phyloP scores from a whole-genome alignment of 2,113 vertebrate genomes.

The Todiramphus chloris region DNA sequence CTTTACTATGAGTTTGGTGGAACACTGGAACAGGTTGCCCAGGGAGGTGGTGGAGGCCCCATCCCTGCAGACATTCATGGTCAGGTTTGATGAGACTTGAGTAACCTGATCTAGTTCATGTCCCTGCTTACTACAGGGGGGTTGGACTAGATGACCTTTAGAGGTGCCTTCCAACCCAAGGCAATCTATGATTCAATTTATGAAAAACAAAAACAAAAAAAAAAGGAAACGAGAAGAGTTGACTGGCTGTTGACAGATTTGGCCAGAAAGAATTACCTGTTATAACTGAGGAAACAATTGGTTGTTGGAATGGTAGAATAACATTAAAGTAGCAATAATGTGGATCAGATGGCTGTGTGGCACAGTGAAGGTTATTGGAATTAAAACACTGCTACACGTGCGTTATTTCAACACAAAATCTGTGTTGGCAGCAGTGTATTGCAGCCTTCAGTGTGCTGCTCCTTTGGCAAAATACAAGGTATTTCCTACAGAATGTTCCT shows the following conservation, averaged over 20 bases:
- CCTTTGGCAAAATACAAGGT: neutral
- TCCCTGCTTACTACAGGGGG: too few relatives aligned
- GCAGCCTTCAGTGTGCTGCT: neutral
- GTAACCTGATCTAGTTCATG: too few relatives aligned
- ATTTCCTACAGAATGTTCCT: neutral
- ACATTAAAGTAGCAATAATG: fast-evolving
- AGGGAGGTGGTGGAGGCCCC: too few relatives aligned
- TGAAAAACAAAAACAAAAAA: neutral
- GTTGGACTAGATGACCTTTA: too few relatives aligned
- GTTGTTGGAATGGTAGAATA: neutral
- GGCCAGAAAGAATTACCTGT: neutral
- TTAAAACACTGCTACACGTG: neutral
- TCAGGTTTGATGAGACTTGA: too few relatives aligned
- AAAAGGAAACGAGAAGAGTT: neutral
- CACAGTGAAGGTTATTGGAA: neutral
- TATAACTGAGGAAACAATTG: neutral
- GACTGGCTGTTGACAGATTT: neutral
- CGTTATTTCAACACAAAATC: neutral
- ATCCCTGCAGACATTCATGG: too few relatives aligned
- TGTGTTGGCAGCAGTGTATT: neutral
- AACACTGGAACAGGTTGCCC: too few relatives aligned
- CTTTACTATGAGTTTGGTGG: too few relatives aligned
- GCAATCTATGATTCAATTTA: too few relatives aligned
- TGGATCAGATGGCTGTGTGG: neutral
- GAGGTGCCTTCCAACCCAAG: too few relatives aligned